These are phyloP conservation scores for Portunus trituberculatus DNA, from an alignment of 1,140 invertebrate genomes.

Conservation along the genomic window DNA sequence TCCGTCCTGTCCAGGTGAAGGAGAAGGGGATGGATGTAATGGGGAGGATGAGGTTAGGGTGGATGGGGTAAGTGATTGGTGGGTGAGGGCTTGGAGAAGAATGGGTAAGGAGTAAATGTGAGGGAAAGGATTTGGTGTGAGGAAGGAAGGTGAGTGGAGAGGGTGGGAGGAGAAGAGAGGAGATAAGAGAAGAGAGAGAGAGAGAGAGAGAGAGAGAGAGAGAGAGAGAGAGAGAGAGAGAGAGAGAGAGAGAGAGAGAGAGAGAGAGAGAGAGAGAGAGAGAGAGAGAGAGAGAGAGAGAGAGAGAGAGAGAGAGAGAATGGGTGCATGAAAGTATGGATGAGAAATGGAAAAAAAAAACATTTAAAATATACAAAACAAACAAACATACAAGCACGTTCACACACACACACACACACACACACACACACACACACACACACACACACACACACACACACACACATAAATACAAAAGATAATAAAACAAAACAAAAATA, in stretches of 20 bases:
- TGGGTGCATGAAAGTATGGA: not conserved
- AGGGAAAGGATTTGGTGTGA: no score
- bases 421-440: conserved; percentile 32
- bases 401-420: conserved; percentile 43
- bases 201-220: not conserved
- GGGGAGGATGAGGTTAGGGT: no score
- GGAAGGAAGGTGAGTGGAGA: not conserved
- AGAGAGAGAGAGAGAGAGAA: not conserved
- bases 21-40: no score
- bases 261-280: not conserved
- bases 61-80: no score
- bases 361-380: not conserved
- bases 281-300: not conserved
- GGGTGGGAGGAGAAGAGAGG: not conserved
- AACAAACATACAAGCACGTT: not conserved
- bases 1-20: no score
- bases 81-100: no score
- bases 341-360: no score
- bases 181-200: not conserved
- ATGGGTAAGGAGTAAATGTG: no score
- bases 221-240: not conserved
- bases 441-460: not conserved
- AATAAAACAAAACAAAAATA: not conserved
- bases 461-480: not conserved
- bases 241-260: not conserved